Percentiles rank a stretch among this genome's conserved stretches.
Evolutionary conservation across 2,113 vertebrate genomes (phyloP).

Genomic region (Ailurus styani): DNA sequence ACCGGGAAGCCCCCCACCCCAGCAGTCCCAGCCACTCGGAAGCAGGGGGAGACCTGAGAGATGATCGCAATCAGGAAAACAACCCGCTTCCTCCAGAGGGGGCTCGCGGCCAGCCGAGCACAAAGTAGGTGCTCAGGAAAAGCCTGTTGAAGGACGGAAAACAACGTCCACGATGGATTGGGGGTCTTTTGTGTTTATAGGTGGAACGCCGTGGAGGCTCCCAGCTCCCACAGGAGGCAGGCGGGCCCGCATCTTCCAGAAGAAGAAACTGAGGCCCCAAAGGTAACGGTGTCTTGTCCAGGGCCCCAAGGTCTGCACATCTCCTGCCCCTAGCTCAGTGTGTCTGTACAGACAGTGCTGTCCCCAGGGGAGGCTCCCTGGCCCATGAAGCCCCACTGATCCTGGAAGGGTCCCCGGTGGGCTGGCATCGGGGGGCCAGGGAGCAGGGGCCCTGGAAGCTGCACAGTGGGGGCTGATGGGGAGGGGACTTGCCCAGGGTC

Average conservation of each 20-base stretch:
- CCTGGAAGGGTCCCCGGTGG: neutral
- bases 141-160: neutral
- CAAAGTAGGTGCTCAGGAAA: neutral
- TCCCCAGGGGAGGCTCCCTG: neutral
- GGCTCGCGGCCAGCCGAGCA: neutral
- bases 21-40: neutral
- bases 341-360: neutral
- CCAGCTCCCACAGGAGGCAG: neutral
- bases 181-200: neutral
- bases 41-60: neutral
- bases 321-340: neutral
- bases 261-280: neutral
- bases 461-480: neutral
- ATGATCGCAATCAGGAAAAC: neutral
- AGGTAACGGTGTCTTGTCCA: neutral
- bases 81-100: neutral
- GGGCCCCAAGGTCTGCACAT: neutral
- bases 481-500: neutral
- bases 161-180: fast-evolving
- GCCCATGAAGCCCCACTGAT: neutral
- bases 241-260: neutral
- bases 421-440: neutral
- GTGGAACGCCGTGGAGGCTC: neutral
- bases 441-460: neutral
- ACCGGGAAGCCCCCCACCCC: neutral